Evolutionary conservation across 2,888 invertebrate genomes (phyloP).

Genomic region (Miltochrista miniata): DNA sequence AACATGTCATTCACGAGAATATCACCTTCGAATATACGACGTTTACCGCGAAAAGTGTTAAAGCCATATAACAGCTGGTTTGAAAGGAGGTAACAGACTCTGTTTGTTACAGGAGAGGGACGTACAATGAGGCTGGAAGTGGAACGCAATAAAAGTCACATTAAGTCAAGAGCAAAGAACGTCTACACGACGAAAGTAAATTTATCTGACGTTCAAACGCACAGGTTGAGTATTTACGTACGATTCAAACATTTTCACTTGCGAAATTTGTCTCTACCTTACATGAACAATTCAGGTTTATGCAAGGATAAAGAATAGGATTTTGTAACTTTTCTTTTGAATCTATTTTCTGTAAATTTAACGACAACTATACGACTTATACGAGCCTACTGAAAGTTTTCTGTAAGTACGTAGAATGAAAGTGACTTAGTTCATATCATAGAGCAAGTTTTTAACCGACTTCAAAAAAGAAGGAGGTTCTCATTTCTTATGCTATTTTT

Average conservation of each 20-base stretch:
- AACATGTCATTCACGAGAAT: conserved; percentile 10
- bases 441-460: too few relatives aligned
- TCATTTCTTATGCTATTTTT: too few relatives aligned
- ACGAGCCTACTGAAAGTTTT: too few relatives aligned
- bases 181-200: conserved; percentile 49
- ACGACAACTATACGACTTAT: too few relatives aligned
- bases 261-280: background rate
- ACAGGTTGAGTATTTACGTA: conserved; percentile 15
- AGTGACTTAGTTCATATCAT: too few relatives aligned
- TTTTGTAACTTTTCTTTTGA: too few relatives aligned
- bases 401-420: too few relatives aligned
- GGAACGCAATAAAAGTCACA: conserved; percentile 76
- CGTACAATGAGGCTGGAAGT: conserved; percentile 65
- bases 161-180: conserved; percentile 72
- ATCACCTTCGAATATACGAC: conserved; percentile 13
- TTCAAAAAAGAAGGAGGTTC: too few relatives aligned
- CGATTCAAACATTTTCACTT: conserved; percentile 13
- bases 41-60: conserved; percentile 36
- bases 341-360: too few relatives aligned
- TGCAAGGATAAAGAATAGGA: too few relatives aligned
- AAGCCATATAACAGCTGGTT: conserved; percentile 41
- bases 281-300: background rate
- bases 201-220: conserved; percentile 50
- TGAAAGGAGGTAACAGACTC: conserved; percentile 47
- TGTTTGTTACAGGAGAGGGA: conserved; percentile 51